phyloP scores from a whole-genome alignment of 2,888 invertebrate species.

The Ochropleura plecta region DNA sequence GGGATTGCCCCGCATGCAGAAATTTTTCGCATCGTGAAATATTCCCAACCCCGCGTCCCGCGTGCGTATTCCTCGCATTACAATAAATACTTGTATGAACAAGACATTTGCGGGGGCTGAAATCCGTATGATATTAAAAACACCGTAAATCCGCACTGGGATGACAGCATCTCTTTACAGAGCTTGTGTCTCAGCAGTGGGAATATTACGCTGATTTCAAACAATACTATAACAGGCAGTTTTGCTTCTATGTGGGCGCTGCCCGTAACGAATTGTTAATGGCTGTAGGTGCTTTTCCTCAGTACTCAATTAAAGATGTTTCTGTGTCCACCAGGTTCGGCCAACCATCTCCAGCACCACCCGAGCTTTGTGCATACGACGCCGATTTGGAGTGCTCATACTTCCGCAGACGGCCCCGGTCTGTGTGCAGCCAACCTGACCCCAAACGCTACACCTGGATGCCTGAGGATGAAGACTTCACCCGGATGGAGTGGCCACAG shows the following conservation, averaged over 20 bases:
- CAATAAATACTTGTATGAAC: no score
- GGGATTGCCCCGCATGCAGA: no score
- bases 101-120: no score
- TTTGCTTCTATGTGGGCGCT: constrained; percentile 23
- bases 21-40: no score
- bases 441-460: constrained; percentile 95
- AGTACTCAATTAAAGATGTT: constrained; percentile 39
- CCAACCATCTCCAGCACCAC: constrained; percentile 90
- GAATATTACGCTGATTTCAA: neutral
- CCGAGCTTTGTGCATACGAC: constrained; percentile 92
- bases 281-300: constrained; percentile 28
- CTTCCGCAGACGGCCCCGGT: constrained; percentile 94
- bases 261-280: constrained; percentile 17
- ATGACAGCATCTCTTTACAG: neutral
- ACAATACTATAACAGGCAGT: no score
- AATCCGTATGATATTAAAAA: no score
- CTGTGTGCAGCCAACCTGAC: constrained; percentile 93
- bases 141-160: neutral
- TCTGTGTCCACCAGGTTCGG: constrained; percentile 86
- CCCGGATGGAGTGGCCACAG: constrained; percentile 93
- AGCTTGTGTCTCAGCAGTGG: neutral
- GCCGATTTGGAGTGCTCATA: constrained; percentile 95
- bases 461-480: constrained; percentile 94
- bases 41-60: no score
- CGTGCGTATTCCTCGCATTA: no score